Base-by-base conservation (phyloP, 1,140 invertebrate genomes). In the Gonioctena quinquepunctata region DNA sequence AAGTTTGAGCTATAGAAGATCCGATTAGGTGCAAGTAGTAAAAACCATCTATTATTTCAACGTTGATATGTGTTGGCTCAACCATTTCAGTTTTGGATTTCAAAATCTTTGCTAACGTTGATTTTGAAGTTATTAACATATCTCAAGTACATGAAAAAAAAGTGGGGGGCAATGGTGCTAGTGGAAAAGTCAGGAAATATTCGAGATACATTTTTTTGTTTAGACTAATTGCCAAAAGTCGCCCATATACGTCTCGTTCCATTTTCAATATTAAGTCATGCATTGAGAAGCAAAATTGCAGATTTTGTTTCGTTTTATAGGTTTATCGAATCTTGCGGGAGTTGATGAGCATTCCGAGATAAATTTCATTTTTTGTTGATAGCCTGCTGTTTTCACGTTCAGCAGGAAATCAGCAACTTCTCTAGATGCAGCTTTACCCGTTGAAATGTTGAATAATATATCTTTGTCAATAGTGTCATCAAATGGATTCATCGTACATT, bases 71-170 rank as follows among this genome's bases (percentile, higher is more conserved):
- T n/a, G n/a, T n/a, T n/a, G n/a, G n/a, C n/a, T n/a, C n/a, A n/a
- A n/a, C n/a, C n/a, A n/a, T n/a, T 33, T 72, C 70, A 22, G 7
- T 23, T 56, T 77, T 66, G 6, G 63, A 69, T 49, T 33, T 73
- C 16, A 73, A 63, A 23, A 56, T 5, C 18, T 69, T 69, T 5
- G 70, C 60, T 66, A 78, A 77, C 6, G 73, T 72, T 60, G 69
- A 77, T 71, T 80, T 80, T 7, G 23, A 3, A 49, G 78, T 78
- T 77, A 80, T 79, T 11, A 76, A 75, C 72, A 81, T 80, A n/a
- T 74, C 71, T 26, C 75, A 76, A 73, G 70, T 66, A 77, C 62
- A 76, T 50, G 66, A 71, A 28, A 78, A 80, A 72, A 80, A 73
- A 49, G 75, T 74, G 64, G 77, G 77, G 1, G 77, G 79, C 52